Conservation (phyloP, 92 coral and sea anemone species). For the Nematostella vectensis region DNA sequence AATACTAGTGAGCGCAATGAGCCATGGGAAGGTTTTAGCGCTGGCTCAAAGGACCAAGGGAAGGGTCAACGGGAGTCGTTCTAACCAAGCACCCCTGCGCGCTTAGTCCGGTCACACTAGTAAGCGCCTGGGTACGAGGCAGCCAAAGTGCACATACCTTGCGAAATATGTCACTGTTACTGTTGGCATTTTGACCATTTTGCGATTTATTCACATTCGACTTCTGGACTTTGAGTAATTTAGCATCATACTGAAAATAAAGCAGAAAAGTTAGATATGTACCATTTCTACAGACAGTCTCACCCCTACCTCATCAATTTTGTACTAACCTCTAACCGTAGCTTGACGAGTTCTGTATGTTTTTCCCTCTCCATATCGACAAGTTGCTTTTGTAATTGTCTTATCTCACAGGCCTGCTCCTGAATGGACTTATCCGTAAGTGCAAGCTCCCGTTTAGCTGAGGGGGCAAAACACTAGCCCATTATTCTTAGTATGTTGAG, state of each 20-base stretch:
- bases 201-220: constrained; percentile 68
- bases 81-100: too few species aligned
- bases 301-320: too few species aligned
- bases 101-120: too few species aligned
- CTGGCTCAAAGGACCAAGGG: too few species aligned
- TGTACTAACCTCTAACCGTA: constrained; percentile 87
- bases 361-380: constrained; percentile 66
- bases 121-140: too few species aligned
- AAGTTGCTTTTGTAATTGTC: constrained; percentile 66
- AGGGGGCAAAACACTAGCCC: neutral
- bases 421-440: constrained; percentile 60
- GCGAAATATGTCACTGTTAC: constrained; percentile 87
- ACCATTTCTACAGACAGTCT: too few species aligned
- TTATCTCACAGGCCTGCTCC: constrained; percentile 62
- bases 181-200: constrained; percentile 46
- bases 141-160: too few species aligned
- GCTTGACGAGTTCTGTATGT: constrained; percentile 92
- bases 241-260: constrained; percentile 78
- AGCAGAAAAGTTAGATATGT: too few species aligned
- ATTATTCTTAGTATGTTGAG: too few species aligned
- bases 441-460: constrained; percentile 65
- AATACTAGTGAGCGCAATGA: too few species aligned
- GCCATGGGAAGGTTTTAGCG: too few species aligned
- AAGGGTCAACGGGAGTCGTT: too few species aligned
- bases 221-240: constrained; percentile 70